Conservation (phyloP, 2,888 invertebrate species). For the Agrypnus murinus region DNA sequence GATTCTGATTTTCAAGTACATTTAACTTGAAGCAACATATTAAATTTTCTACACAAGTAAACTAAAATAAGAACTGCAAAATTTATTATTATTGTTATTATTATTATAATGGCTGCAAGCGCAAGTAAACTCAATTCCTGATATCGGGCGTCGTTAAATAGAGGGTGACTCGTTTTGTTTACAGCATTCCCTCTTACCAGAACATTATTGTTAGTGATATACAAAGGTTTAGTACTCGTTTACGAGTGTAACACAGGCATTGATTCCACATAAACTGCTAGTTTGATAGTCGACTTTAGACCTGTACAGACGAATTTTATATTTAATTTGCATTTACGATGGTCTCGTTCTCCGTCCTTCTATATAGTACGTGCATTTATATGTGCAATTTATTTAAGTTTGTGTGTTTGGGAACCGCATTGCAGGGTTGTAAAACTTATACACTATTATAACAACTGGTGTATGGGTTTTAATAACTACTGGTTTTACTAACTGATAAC, state of each 20-base stretch:
- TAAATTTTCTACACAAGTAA: conserved; percentile 24
- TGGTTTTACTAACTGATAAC: conserved; percentile 40
- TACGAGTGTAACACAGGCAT: conserved; percentile 55
- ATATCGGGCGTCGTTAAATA: conserved; percentile 29
- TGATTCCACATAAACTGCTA: conserved; percentile 58
- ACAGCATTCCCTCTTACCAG: conserved; percentile 16
- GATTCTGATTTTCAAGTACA: conserved; percentile 15
- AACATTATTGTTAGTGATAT: conserved; percentile 42
- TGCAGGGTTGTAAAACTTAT: conserved; percentile 49
- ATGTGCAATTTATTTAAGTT: conserved; percentile 53
- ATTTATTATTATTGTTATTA: too few relatives aligned
- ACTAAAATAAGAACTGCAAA: conserved; percentile 2
- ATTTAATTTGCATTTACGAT: conserved; percentile 59
- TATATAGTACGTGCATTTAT: background rate
- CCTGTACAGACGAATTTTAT: conserved; percentile 54
- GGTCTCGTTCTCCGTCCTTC: conserved; percentile 33
- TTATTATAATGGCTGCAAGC: background rate
- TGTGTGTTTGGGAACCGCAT: conserved; percentile 51
- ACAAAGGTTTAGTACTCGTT: conserved; percentile 49
- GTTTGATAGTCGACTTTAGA: conserved; percentile 50
- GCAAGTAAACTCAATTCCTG: conserved; percentile 3
- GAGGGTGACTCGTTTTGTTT: conserved; percentile 24
- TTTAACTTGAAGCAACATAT: conserved; percentile 5
- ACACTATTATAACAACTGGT: conserved; percentile 33
- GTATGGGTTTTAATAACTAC: conserved; percentile 38